Base-by-base conservation (phyloP, 92 coral and sea anemone genomes). In the Desmophyllum pertusum region DNA sequence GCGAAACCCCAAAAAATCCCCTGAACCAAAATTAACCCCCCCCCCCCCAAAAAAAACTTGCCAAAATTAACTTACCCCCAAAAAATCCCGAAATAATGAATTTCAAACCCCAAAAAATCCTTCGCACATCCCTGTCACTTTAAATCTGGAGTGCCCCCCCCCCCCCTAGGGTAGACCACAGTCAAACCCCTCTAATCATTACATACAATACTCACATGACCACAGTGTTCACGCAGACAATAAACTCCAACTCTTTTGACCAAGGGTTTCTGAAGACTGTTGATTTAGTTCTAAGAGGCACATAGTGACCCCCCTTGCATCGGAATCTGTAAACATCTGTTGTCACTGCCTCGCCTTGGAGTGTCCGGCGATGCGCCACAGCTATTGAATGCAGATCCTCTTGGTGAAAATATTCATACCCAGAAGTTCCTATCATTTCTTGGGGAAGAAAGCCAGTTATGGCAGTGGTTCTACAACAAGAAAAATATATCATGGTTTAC, bases 241-340 rank as follows among this genome's bases (percentile, higher is more conserved):
- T 71, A 61, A 87, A 96, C 81, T 96, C 98, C 38, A 92, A 75
- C 64, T 96, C 95, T 73, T 96, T 92, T 36, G 96, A 89, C 88
- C 94, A 96, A 4, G 98, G 98, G 71, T 96, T 96, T 38, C 94
- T 91, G 73, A 96, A 96, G 33, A 86, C 88, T 25, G 81, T 77
- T 17, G 95, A 87, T 62, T 81, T 73, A 46, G 96, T 83, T 42
- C 76, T 72, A 17, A 96, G 75, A 14, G 95, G 95, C 21, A 96
- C 73, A 41, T 86, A 90, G 80, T 96, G 98, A 17, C 98, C 98
- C 67, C 80, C 92, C 83, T 94, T 96, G 45, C 96, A 93, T 35
- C 89, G 86, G 80, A 96, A 92, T 33, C 98, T 79, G 48, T 92
- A 85, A 19, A 81, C 38, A 3, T 69, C 74, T 0, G 95, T 78